A percentile compares a stretch with the other conserved stretches of the same genome.
These are phyloP conservation scores for Pterocles burchelli DNA, from an alignment of 2,113 vertebrate species.

Conservation along the genomic window DNA sequence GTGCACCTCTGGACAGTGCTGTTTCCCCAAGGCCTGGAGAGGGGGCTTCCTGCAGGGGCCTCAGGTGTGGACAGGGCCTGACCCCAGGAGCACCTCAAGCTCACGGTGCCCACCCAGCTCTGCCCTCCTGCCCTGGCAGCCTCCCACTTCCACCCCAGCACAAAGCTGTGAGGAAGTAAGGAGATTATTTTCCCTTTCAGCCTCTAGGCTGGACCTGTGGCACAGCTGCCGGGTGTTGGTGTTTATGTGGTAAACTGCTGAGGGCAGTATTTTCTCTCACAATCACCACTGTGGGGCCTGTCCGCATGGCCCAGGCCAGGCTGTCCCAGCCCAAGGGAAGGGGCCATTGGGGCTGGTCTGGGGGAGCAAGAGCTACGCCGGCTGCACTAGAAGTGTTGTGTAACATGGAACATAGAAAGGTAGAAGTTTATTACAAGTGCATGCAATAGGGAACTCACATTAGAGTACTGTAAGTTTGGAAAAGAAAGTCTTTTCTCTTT, in stretches of 20 bases:
- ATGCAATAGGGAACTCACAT: background rate
- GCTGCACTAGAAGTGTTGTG: background rate
- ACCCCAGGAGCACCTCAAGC: too few relatives aligned
- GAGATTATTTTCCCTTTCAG: background rate
- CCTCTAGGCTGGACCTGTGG: background rate
- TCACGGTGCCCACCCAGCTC: background rate
- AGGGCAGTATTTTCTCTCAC: background rate
- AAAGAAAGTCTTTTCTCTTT: background rate
- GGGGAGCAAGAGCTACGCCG: background rate
- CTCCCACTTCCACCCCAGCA: rapidly evolving
- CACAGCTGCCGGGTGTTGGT: background rate
- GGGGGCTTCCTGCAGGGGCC: too few relatives aligned
- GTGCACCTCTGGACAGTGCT: background rate
- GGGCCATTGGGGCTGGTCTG: background rate
- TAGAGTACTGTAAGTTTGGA: background rate
- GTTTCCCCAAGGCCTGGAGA: background rate
- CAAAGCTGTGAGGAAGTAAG: rapidly evolving
- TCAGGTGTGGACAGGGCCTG: background rate
- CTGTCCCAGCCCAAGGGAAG: too few relatives aligned
- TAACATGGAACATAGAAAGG: background rate
- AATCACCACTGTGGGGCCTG: background rate
- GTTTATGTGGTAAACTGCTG: background rate
- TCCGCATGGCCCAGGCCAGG: rapidly evolving
- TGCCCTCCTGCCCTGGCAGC: background rate
- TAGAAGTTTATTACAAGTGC: background rate